Evolutionary conservation across 2,113 vertebrate genomes (phyloP).

Genomic region (Toxotes jaculatrix): DNA sequence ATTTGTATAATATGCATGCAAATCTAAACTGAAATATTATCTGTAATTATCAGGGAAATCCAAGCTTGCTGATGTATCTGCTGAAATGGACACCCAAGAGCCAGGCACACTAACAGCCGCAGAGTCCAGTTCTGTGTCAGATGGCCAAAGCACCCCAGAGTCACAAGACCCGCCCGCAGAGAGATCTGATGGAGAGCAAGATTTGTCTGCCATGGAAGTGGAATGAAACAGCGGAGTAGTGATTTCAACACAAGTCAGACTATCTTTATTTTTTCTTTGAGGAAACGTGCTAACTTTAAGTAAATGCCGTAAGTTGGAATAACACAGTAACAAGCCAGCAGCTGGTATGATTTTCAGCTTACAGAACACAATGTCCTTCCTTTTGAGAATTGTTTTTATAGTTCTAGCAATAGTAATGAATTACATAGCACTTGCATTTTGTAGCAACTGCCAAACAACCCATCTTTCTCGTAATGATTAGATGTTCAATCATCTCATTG

Average conservation of each 20-base stretch:
- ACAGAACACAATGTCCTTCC: slow-evolving; percentile 41
- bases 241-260: slow-evolving; percentile 30
- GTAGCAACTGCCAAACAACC: slow-evolving; percentile 23
- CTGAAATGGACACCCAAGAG: slow-evolving; percentile 57
- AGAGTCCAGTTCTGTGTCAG: slow-evolving; percentile 66
- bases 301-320: slow-evolving; percentile 36
- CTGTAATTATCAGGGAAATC: slow-evolving; percentile 56
- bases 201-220: slow-evolving; percentile 87
- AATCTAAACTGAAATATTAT: slow-evolving; percentile 6
- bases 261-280: slow-evolving; percentile 38
- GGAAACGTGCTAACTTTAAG: slow-evolving; percentile 33
- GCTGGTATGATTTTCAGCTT: slow-evolving; percentile 42
- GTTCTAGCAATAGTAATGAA: slow-evolving; percentile 35
- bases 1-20: not conserved
- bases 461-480: slow-evolving; percentile 6
- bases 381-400: slow-evolving; percentile 65
- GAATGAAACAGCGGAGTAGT: slow-evolving; percentile 82
- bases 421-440: slow-evolving; percentile 23
- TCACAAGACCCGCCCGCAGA: slow-evolving; percentile 70
- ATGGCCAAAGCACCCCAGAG: slow-evolving; percentile 69
- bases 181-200: slow-evolving; percentile 84
- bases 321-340: slow-evolving; percentile 19
- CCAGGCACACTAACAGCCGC: slow-evolving; percentile 36
- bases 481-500: not conserved
- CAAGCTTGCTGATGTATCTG: slow-evolving; percentile 50